These are phyloP conservation scores for Agrilus biguttatus DNA, from an alignment of 2,888 invertebrate species.

Conservation along the genomic window DNA sequence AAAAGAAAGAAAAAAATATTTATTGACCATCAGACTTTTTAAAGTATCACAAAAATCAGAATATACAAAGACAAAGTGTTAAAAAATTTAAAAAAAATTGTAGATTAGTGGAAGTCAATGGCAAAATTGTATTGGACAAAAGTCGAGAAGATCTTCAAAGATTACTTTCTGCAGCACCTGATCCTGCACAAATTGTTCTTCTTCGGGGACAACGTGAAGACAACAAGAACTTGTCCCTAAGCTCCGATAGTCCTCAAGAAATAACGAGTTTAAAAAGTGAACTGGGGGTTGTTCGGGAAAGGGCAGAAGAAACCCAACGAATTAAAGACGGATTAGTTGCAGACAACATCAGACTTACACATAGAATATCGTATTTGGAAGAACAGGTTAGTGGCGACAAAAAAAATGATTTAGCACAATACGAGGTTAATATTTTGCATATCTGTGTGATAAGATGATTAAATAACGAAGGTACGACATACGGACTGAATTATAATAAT, in stretches of 20 bases:
- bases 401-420: neutral
- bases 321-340: constrained; percentile 51
- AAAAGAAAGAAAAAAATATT: too few species aligned
- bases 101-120: constrained; percentile 71
- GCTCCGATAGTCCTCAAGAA: constrained; percentile 25
- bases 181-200: constrained; percentile 50
- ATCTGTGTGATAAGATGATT: neutral
- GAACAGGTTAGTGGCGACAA: constrained; percentile 56
- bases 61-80: too few species aligned
- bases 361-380: constrained; percentile 78
- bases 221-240: constrained; percentile 28
- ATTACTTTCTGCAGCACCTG: constrained; percentile 43
- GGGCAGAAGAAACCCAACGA: constrained; percentile 47
- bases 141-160: constrained; percentile 58
- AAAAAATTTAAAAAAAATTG: constrained; percentile 7
- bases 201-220: constrained; percentile 27
- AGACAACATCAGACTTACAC: constrained; percentile 73
- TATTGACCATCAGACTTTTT: too few species aligned
- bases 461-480: neutral
- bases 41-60: too few species aligned
- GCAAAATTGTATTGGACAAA: constrained; percentile 54
- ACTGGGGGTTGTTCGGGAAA: constrained; percentile 40
- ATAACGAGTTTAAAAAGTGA: constrained; percentile 41
- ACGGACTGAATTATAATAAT: neutral
- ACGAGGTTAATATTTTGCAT: neutral